Conservation (phyloP, 2,113 vertebrate species). For the sheep (Ovis aries) region DNA sequence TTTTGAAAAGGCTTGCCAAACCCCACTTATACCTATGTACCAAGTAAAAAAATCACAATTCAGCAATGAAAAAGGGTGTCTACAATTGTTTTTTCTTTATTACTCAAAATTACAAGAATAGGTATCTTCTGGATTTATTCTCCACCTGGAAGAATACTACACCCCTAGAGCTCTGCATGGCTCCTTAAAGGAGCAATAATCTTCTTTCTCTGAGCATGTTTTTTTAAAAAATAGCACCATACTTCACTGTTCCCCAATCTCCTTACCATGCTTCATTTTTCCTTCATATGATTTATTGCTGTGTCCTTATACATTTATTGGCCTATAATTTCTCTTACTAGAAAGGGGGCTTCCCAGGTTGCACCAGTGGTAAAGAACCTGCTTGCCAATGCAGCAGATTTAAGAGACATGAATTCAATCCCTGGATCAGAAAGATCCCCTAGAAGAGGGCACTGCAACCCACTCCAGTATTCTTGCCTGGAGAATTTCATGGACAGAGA, state of each 20-base stretch:
- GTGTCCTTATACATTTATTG: not conserved
- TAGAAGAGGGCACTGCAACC: not conserved
- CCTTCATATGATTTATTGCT: not conserved
- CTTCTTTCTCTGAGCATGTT: not conserved
- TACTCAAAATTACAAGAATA: not conserved
- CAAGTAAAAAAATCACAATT: not conserved
- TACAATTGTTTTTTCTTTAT: not conserved
- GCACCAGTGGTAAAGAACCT: not conserved
- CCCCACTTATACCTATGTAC: not conserved
- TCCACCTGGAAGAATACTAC: not conserved
- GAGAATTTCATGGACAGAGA: not conserved
- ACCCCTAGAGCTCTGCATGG: not conserved
- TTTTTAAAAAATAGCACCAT: not conserved
- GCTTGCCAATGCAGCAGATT: not conserved
- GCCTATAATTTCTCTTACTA: not conserved
- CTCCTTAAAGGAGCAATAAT: not conserved
- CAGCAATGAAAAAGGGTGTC: not conserved
- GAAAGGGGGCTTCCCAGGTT: not conserved
- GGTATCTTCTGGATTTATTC: not conserved
- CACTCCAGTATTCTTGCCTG: not conserved
- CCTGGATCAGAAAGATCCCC: not conserved
- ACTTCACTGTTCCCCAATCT: not conserved
- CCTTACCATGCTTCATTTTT: not conserved
- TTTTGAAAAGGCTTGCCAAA: not conserved
- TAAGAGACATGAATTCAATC: not conserved